Evolutionary conservation across 2,797 vertebrate species (phyloP), one percentile per base, ranked within the genome.

Genomic region (Mus caroli): DNA sequence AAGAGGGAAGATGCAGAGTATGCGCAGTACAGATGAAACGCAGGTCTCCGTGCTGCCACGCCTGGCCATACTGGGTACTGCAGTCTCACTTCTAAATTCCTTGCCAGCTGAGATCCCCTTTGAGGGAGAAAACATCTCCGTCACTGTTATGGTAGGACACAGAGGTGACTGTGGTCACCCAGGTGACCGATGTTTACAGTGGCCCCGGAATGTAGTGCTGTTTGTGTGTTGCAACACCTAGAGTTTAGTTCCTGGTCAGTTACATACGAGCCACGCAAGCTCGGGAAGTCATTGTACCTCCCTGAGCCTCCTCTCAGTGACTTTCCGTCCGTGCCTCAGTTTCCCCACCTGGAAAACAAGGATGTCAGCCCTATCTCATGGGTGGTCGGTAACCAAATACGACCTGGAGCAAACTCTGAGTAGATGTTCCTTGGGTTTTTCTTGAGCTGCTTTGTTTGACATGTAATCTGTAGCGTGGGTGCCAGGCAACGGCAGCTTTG

Each of bases 391-490:
- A 28, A 69, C 15, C 80, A 71, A 79, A 75, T 19, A n/a, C 0
- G 71, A 37, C 17, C 46, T 50, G 62, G 46, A 10, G 43, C 87
- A 37, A 50, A 11, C 15, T 3, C 43, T 24, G 50, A 26, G 60
- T 20, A 40, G 75, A 34, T 60, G 37, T 7, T 3, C 37, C 80
- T 79, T 46, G 19, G 15, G 1, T 26, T 64, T 58, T 62, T 34
- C 43, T 43, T 58, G 28, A 9, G 46, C 13, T 0, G 0, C 26
- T 37, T 88, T n/a, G 14, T 43, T 69, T 56, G 54, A 58, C 26
- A 37, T 10, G 43, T 34, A n/a, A 58, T 22, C 79, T 6, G 9
- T 34, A 46, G 46, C 6, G 0, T 1, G 14, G 26, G 26, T 43
- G 13, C 6, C 6, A 28, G 11, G 86, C 34, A 12, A 58, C 26